Evolutionary conservation across 2,113 vertebrate genomes (phyloP).

Genomic region (Hucho hucho): DNA sequence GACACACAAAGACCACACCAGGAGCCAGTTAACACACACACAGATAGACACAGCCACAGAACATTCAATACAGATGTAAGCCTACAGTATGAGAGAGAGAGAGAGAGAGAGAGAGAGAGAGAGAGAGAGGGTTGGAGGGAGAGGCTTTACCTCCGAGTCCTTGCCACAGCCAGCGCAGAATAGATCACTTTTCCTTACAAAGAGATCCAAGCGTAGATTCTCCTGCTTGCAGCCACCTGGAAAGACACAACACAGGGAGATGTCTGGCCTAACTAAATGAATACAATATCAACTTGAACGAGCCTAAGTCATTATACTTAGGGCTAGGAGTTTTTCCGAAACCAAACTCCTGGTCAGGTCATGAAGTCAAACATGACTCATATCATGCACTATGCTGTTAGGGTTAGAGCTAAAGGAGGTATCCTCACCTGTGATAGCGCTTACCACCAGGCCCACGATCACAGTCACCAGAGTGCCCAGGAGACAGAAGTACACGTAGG

Average conservation of each 20-base stretch:
- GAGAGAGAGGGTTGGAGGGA: not conserved
- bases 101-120: no score
- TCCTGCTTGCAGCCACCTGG: slow-evolving; percentile 75
- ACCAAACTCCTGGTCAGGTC: no score
- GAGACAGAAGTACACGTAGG: slow-evolving; percentile 74
- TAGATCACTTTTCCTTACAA: slow-evolving; percentile 67
- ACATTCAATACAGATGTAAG: no score
- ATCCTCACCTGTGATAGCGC: slow-evolving; percentile 69
- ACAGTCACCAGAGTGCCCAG: slow-evolving; percentile 68
- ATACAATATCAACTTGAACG: not conserved
- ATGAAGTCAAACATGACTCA: no score
- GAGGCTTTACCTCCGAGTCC: slow-evolving; percentile 59
- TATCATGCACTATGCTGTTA: not conserved
- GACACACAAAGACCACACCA: slow-evolving; percentile 4
- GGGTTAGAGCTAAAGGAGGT: not conserved
- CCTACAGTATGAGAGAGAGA: no score
- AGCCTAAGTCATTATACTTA: no score
- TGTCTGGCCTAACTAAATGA: not conserved
- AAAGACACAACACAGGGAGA: not conserved
- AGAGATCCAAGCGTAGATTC: slow-evolving; percentile 56
- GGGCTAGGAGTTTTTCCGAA: no score
- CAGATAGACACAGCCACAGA: not conserved
- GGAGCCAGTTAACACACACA: not conserved
- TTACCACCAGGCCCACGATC: slow-evolving; percentile 64
- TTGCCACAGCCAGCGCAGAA: slow-evolving; percentile 57